Percentiles rank a stretch among this genome's conserved stretches.
phyloP scores from a whole-genome alignment of 2,797 vertebrate species.

The Limnodromus scolopaceus region DNA sequence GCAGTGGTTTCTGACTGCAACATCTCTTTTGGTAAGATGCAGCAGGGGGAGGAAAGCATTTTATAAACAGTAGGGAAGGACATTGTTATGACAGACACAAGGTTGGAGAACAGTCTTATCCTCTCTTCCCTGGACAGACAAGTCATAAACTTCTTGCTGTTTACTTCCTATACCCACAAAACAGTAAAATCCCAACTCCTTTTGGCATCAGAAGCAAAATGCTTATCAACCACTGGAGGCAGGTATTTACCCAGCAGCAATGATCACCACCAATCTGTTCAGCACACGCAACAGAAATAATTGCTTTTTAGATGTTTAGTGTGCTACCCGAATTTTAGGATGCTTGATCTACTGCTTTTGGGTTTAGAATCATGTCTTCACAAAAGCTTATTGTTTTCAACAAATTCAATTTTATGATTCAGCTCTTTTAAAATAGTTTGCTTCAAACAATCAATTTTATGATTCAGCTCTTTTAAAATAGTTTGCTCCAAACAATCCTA shows the following conservation, averaged over 20 bases:
- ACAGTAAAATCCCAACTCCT: background rate
- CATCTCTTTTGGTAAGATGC: background rate
- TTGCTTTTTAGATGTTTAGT: background rate
- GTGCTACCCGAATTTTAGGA: background rate
- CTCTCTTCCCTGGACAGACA: background rate
- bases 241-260: background rate
- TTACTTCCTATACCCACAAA: background rate
- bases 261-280: background rate
- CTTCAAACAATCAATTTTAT: background rate
- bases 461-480: background rate
- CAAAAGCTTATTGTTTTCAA: background rate
- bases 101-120: background rate
- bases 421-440: background rate
- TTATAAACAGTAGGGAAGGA: background rate
- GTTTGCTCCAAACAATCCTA: background rate
- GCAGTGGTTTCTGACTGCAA: background rate
- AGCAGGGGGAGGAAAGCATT: background rate
- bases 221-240: background rate
- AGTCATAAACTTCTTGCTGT: background rate
- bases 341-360: background rate
- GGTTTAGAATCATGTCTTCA: background rate
- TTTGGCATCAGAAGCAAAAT: background rate
- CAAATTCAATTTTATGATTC: background rate
- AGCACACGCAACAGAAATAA: background rate
- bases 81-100: background rate